Evolutionary conservation across 2,888 invertebrate species (phyloP).

Genomic region (Sarcophaga rosellei): DNA sequence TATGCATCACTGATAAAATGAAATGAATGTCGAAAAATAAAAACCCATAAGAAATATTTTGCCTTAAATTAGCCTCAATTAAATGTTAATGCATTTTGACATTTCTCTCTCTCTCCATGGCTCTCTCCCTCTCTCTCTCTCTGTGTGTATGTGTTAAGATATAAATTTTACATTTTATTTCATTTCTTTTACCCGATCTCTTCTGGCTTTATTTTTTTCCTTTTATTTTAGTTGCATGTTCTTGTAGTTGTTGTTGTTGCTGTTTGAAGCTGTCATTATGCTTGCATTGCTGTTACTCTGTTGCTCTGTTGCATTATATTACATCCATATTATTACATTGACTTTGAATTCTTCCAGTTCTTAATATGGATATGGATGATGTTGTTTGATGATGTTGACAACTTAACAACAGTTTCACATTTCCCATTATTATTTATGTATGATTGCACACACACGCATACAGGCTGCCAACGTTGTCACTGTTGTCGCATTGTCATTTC

Average conservation of each 20-base stretch:
- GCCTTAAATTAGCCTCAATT: slow-evolving; percentile 80
- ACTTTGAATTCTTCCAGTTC: slow-evolving; percentile 49
- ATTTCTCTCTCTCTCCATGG: slow-evolving; percentile 72
- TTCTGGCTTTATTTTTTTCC: neutral
- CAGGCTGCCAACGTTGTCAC: slow-evolving; percentile 15
- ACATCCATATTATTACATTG: slow-evolving; percentile 24
- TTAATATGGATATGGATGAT: slow-evolving; percentile 57
- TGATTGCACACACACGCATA: slow-evolving; percentile 20
- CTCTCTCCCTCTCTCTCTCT: too few species aligned
- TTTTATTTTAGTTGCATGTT: too few species aligned
- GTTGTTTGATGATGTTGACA: slow-evolving; percentile 60
- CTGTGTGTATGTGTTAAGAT: slow-evolving; percentile 22
- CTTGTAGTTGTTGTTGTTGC: neutral
- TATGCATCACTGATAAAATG: slow-evolving; percentile 65
- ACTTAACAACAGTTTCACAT: slow-evolving; percentile 61
- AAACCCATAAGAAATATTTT: slow-evolving; percentile 76
- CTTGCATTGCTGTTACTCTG: neutral
- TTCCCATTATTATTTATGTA: slow-evolving; percentile 64
- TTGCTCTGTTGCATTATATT: slow-evolving; percentile 1
- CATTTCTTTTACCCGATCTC: neutral
- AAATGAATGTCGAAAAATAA: slow-evolving; percentile 67
- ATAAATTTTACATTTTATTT: slow-evolving; percentile 56
- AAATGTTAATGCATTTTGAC: slow-evolving; percentile 81
- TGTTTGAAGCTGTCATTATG: neutral
- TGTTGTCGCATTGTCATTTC: slow-evolving; percentile 59